Evolutionary conservation across 1,140 invertebrate species (phyloP).

Genomic region (Thaumatotibia leucotreta): DNA sequence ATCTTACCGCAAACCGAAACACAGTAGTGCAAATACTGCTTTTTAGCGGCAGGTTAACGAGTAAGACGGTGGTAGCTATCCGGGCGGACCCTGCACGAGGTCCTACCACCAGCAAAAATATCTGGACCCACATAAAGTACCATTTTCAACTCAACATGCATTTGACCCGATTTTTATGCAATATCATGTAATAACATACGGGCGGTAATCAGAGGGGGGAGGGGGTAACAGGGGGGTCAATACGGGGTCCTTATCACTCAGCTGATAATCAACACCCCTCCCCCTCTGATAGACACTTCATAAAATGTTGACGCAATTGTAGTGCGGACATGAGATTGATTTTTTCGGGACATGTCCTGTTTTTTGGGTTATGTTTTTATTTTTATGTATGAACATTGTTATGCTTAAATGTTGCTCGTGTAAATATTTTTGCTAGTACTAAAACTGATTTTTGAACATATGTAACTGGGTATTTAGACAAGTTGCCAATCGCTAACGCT

Average conservation of each 20-base stretch:
- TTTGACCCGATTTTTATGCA: not conserved
- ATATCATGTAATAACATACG: constrained; percentile 13
- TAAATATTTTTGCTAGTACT: not conserved
- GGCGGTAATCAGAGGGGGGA: constrained; percentile 19
- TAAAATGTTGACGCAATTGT: constrained; percentile 37
- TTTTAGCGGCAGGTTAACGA: no score
- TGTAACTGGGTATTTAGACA: no score
- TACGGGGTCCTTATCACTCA: constrained; percentile 31
- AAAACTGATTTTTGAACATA: not conserved
- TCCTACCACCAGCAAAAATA: not conserved
- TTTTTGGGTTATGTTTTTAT: not conserved
- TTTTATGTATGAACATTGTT: not conserved
- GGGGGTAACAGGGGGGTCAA: constrained; percentile 14
- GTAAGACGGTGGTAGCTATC: no score
- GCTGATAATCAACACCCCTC: constrained; percentile 39
- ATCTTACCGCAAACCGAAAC: no score
- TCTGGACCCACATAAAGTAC: not conserved
- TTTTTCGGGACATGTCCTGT: not conserved
- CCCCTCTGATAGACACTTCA: constrained; percentile 31
- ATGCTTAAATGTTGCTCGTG: no score
- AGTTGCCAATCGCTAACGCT: no score
- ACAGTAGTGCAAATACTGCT: no score
- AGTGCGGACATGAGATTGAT: constrained; percentile 8
- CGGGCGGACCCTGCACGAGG: no score
- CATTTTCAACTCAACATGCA: not conserved